phyloP scores from a whole-genome alignment of 2,797 vertebrate species.

The Champsocephalus esox region DNA sequence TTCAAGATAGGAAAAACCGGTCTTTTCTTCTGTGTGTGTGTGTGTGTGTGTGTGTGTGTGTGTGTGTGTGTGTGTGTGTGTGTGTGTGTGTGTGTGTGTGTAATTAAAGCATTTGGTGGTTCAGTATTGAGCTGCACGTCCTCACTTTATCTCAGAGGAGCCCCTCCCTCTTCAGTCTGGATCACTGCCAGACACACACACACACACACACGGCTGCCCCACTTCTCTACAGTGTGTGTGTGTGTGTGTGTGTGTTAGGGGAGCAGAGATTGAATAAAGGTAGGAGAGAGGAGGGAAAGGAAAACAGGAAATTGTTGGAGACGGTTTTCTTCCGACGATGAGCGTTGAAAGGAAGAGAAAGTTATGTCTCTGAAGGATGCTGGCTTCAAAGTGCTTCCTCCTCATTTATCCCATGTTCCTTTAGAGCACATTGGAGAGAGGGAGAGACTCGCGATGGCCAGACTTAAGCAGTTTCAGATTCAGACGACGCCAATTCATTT shows the following conservation, averaged over 20 bases:
- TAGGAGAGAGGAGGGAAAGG: conserved; percentile 5
- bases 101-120: conserved; percentile 5
- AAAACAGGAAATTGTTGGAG: conserved; percentile 7
- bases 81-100: background rate
- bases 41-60: too few species aligned
- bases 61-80: too few species aligned
- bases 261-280: conserved; percentile 49
- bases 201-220: conserved; percentile 34
- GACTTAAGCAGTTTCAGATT: too few species aligned
- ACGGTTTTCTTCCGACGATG: conserved; percentile 4
- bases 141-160: conserved; percentile 66
- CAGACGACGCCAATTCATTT: too few species aligned
- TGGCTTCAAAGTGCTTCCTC: background rate
- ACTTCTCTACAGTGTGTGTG: conserved; percentile 39
- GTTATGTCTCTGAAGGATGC: conserved; percentile 3
- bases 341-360: background rate
- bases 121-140: conserved; percentile 72
- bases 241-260: conserved; percentile 10
- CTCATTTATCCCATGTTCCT: conserved; percentile 3
- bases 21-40: too few species aligned
- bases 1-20: too few species aligned
- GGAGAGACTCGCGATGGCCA: background rate
- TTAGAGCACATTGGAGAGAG: background rate
- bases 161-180: conserved; percentile 77
- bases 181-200: conserved; percentile 63